phyloP scores from a whole-genome alignment of 2,888 invertebrate species.

The Microctonus hyperodae region DNA sequence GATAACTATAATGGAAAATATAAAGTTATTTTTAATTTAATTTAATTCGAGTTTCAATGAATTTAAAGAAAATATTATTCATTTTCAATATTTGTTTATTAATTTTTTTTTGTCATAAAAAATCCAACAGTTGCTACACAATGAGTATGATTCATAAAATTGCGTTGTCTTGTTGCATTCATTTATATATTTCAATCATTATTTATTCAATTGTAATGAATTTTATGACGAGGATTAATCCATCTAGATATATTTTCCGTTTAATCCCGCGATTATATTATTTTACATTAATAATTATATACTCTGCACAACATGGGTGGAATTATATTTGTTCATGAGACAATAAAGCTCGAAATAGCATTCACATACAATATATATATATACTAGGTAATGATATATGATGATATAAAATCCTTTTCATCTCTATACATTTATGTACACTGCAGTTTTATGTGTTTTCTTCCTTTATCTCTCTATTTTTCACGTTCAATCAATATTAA shows the following conservation, averaged over 20 bases:
- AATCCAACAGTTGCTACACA: no score
- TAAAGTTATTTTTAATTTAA: constrained; percentile 5
- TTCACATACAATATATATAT: no score
- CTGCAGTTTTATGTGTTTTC: no score
- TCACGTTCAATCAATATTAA: no score
- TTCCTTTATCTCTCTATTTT: no score
- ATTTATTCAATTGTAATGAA: neutral
- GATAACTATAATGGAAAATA: neutral
- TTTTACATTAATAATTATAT: neutral
- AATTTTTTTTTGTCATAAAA: no score
- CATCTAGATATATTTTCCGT: no score
- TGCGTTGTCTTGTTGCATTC: neutral
- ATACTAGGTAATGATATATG: no score
- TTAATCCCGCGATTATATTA: neutral
- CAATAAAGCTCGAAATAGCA: constrained; percentile 35
- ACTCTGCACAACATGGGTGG: neutral
- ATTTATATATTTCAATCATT: neutral
- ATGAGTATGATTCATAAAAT: neutral
- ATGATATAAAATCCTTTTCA: no score
- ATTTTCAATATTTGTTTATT: neutral
- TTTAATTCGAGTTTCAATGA: neutral
- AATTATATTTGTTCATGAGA: constrained; percentile 18
- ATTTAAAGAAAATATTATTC: neutral
- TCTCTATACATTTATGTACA: no score
- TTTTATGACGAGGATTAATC: no score